Evolutionary conservation across 1,140 invertebrate genomes (phyloP).

Genomic region (Acromyrmex charruanus): DNA sequence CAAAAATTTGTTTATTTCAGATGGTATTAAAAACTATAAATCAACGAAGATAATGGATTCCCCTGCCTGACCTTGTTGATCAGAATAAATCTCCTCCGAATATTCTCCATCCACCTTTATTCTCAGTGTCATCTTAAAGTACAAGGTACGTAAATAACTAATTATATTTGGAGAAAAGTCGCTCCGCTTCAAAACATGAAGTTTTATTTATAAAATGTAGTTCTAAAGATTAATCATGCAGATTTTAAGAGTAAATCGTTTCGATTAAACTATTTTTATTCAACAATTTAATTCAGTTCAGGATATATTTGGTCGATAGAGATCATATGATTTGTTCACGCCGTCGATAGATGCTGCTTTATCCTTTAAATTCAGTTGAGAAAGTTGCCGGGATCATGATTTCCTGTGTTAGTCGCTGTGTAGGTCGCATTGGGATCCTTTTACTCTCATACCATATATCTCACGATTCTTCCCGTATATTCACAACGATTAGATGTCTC

Average conservation of each 20-base stretch:
- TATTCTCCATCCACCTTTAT: too few relatives aligned
- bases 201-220: too few relatives aligned
- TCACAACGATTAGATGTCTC: not conserved
- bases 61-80: too few relatives aligned
- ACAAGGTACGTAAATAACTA: too few relatives aligned
- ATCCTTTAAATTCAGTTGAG: conserved; percentile 50
- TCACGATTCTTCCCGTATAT: conserved; percentile 29
- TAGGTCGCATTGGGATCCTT: not conserved
- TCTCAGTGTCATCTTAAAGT: too few relatives aligned
- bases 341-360: not conserved
- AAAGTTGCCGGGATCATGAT: conserved; percentile 43
- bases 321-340: not conserved
- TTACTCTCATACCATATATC: conserved; percentile 33
- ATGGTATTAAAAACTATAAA: too few relatives aligned
- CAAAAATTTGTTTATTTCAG: too few relatives aligned
- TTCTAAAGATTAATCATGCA: not conserved
- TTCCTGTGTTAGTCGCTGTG: not conserved
- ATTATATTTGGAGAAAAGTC: too few relatives aligned
- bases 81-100: too few relatives aligned
- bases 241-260: conserved; percentile 17
- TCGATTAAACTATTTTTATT: conserved; percentile 13
- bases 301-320: not conserved
- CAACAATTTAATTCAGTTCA: not conserved
- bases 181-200: too few relatives aligned
- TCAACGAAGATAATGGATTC: too few relatives aligned